A percentile compares a stretch with the other conserved stretches of the same genome.
phyloP scores from a whole-genome alignment of 2,797 vertebrate species.

The Champsocephalus esox region DNA sequence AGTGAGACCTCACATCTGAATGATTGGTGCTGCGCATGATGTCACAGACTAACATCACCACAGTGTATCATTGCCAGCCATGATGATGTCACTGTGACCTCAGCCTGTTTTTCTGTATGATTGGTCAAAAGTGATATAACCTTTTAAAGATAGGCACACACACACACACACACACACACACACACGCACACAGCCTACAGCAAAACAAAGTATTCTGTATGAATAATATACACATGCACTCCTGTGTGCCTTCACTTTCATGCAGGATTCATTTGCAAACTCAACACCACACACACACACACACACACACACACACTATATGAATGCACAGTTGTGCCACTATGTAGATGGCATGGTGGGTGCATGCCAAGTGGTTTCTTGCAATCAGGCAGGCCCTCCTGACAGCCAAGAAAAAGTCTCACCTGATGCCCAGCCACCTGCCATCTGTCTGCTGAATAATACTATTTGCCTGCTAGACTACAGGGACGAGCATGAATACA shows the following conservation, averaged over 20 bases:
- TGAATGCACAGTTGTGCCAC: conserved; percentile 12
- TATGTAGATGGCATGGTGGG: conserved; percentile 4
- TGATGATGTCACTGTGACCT: conserved; percentile 44
- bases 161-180: background rate
- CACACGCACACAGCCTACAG: background rate
- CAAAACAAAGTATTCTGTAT: conserved; percentile 3
- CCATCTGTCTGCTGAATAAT: conserved; percentile 69
- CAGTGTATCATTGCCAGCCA: conserved; percentile 5
- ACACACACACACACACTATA: conserved; percentile 7
- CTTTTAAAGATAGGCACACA: background rate
- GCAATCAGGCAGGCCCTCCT: conserved; percentile 24
- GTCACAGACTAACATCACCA: conserved; percentile 5
- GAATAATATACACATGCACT: conserved; percentile 4
- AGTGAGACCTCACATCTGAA: background rate
- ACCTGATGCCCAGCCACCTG: conserved; percentile 73
- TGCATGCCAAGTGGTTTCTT: conserved; percentile 47
- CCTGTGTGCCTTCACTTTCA: background rate
- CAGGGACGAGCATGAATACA: conserved; percentile 32
- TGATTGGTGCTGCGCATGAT: background rate
- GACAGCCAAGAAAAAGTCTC: conserved; percentile 62
- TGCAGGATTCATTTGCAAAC: background rate
- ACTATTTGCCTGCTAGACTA: conserved; percentile 36
- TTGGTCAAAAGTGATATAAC: conserved; percentile 31
- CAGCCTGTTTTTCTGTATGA: conserved; percentile 1
- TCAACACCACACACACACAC: conserved; percentile 1